Evolutionary conservation across 2,888 invertebrate species (phyloP), one percentile per base, ranked within the genome.

Genomic region (Drosophila planitibia): DNA sequence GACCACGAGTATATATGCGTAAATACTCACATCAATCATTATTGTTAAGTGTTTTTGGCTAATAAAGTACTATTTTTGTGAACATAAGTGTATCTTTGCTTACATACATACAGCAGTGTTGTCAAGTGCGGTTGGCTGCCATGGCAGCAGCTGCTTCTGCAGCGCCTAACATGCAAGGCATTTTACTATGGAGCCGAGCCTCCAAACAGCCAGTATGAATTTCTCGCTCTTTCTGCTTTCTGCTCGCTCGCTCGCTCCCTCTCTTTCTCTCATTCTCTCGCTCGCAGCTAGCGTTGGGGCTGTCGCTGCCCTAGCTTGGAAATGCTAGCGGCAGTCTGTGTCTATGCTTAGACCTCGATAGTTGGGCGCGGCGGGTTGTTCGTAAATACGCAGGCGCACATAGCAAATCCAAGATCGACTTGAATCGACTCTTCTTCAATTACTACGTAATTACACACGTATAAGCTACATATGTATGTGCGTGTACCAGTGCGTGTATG

Each of bases 271-370:
- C 47, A 41, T 57, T 49, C 39, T 47, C 16, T 30, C 25, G 52
- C 32, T 49, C 37, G 30, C 55, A n/a, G 52, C 64, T 70, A 58
- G 64, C 66, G 30, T 49, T 66, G 57, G 63, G 64, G 69, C 63
- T 57, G 66, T 32, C 47, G 37, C 37, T 47, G 54, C 70, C 73
- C 74, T 79, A 70, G 79, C 67, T 64, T 57, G 70, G 32, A 3
- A 51, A 55, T 61, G 61, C 82, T 75, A 81, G 70, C 82, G 72
- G 35, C 90, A 91, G 91, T 91, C 83, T 81, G 81, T 74, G 79
- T 91, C 79, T 81, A 83, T 90, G 84, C 81, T 76, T 91, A 89
- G 91, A 84, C 90, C 78, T 81, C 81, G 82, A 88, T 88, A 88
- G 92, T 91, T 87, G 76, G 77, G 57, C 68, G 82, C 84, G 88